phyloP scores from a whole-genome alignment of 2,888 invertebrate genomes.

The Agrotis ipsilon region DNA sequence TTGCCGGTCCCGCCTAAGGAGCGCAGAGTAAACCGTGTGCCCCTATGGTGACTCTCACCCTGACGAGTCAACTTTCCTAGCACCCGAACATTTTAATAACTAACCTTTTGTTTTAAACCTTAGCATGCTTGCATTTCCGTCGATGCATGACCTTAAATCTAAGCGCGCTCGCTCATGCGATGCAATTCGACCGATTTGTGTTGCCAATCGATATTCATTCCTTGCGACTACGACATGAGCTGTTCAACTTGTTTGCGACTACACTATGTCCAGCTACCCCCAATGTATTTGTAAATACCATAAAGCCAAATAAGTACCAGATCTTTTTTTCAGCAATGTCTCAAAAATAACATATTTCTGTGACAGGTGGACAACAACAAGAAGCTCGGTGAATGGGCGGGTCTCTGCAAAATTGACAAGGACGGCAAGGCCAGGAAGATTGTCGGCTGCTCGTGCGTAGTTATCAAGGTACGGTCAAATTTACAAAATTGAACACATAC shows the following conservation, averaged over 20 bases:
- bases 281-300: too few species aligned
- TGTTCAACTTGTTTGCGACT: too few species aligned
- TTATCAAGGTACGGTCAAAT: conserved; percentile 94
- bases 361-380: conserved; percentile 98
- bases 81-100: conserved; percentile 77
- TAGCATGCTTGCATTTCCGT: too few species aligned
- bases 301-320: too few species aligned
- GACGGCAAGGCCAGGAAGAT: conserved; percentile 99
- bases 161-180: too few species aligned
- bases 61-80: conserved; percentile 89
- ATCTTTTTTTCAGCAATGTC: background rate
- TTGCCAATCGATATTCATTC: too few species aligned
- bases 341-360: background rate
- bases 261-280: too few species aligned
- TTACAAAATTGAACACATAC: background rate
- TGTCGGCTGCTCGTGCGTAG: conserved; percentile 99
- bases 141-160: too few species aligned
- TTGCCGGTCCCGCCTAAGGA: conserved; percentile 75
- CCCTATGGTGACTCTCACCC: conserved; percentile 87
- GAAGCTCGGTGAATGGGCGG: conserved; percentile 99
- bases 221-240: too few species aligned
- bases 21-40: conserved; percentile 83
- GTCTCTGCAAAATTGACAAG: conserved; percentile 99
- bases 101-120: background rate
- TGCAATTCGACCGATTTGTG: too few species aligned